These are phyloP conservation scores for Hyposoter didymator DNA, from an alignment of 2,888 invertebrate species.

Conservation along the genomic window DNA sequence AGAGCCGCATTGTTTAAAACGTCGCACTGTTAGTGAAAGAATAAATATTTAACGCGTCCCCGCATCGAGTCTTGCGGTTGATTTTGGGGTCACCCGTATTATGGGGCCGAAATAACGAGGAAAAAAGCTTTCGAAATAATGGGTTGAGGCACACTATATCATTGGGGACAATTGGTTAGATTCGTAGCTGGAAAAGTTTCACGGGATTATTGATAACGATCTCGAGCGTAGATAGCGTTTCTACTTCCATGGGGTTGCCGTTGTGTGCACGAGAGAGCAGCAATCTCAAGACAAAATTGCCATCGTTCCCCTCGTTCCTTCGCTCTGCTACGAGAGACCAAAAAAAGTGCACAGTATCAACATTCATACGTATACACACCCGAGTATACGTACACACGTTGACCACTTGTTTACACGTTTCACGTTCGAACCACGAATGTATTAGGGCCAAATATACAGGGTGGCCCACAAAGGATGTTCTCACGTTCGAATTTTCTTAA, in stretches of 20 bases:
- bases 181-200: constrained; percentile 10
- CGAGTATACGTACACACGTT: constrained; percentile 39
- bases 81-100: not conserved
- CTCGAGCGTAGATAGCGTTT: constrained; percentile 5
- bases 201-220: not conserved
- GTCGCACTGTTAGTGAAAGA: not conserved
- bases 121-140: constrained; percentile 2
- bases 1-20: not conserved
- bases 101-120: not conserved
- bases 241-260: constrained; percentile 12
- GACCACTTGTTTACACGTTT: constrained; percentile 61
- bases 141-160: not conserved
- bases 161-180: not conserved
- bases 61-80: not conserved
- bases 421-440: constrained; percentile 40
- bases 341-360: constrained; percentile 3
- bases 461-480: not conserved
- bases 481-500: too few relatives aligned
- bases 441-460: constrained; percentile 3
- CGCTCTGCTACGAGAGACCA: constrained; percentile 7
- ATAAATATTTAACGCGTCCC: not conserved
- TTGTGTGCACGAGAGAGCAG: constrained; percentile 3
- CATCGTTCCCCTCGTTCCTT: not conserved
- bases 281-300: constrained; percentile 12
- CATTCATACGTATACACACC: not conserved